Evolutionary conservation across 1,140 invertebrate genomes (phyloP).

Genomic region (Papilio polytes): DNA sequence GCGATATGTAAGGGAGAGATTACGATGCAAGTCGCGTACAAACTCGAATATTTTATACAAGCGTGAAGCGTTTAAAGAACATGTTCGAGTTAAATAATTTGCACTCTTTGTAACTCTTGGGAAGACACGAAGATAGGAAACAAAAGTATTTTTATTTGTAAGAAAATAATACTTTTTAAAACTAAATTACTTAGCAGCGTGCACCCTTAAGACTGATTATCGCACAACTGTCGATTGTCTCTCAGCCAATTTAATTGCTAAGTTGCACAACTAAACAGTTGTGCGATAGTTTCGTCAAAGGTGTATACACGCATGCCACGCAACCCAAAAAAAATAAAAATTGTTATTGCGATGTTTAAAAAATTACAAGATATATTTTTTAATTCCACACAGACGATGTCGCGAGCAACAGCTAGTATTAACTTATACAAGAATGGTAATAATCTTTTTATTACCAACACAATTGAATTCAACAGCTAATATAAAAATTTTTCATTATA

Average conservation of each 20-base stretch:
- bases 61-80: not conserved
- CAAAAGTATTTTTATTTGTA: not conserved
- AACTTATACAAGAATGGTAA: not conserved
- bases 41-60: not conserved
- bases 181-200: too few species aligned
- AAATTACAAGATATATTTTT: not conserved
- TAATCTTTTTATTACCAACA: not conserved
- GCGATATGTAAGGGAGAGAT: constrained; percentile 1
- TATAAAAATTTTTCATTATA: not conserved
- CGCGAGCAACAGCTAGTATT: not conserved
- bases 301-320: too few species aligned
- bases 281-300: too few species aligned
- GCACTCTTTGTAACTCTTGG: not conserved
- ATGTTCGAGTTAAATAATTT: not conserved
- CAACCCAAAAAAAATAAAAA: too few species aligned
- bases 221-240: too few species aligned
- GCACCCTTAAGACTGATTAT: too few species aligned
- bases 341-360: too few species aligned
- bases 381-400: not conserved
- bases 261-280: too few species aligned
- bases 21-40: constrained; percentile 14
- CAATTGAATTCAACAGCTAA: not conserved
- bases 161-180: too few species aligned
- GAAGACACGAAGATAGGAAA: not conserved
- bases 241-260: too few species aligned